Evolutionary conservation across 53 echinoderm and acorn worm species (phyloP).

Genomic region (Paracentrotus lividus): DNA sequence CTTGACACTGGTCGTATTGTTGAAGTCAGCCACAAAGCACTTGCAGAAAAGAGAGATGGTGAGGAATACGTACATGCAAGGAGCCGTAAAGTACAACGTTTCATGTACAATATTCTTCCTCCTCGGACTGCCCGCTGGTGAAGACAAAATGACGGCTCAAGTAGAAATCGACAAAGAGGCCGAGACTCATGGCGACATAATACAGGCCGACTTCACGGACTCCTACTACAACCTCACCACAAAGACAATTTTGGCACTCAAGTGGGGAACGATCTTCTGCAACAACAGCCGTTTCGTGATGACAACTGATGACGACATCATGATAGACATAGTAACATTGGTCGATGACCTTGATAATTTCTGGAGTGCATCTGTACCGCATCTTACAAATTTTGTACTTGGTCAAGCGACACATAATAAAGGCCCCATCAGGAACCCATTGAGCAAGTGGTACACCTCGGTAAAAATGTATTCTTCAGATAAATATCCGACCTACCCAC

Average conservation of each 20-base stretch:
- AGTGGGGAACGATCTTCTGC: not conserved
- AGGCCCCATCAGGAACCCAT: not conserved
- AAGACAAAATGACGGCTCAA: not conserved
- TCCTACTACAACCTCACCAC: constrained; percentile 15
- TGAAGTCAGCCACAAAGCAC: not conserved
- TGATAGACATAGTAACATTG: not conserved
- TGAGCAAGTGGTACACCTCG: not conserved
- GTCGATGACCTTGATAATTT: not conserved
- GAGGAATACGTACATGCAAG: not conserved
- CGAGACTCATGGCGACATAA: not conserved
- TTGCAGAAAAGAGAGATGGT: not conserved
- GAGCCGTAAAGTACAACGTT: not conserved
- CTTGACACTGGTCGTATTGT: not conserved
- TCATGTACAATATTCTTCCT: not conserved
- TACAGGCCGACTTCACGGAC: not conserved
- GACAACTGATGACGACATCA: not conserved
- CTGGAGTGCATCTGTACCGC: not conserved
- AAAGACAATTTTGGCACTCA: not conserved
- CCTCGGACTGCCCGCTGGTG: not conserved
- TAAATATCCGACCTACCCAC: not conserved
- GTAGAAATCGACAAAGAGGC: not conserved
- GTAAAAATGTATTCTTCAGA: not conserved
- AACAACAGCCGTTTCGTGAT: not conserved
- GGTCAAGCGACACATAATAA: not conserved
- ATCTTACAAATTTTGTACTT: not conserved